Evolutionary conservation across 2,888 invertebrate genomes (phyloP).

Genomic region (Brenthis daphne): DNA sequence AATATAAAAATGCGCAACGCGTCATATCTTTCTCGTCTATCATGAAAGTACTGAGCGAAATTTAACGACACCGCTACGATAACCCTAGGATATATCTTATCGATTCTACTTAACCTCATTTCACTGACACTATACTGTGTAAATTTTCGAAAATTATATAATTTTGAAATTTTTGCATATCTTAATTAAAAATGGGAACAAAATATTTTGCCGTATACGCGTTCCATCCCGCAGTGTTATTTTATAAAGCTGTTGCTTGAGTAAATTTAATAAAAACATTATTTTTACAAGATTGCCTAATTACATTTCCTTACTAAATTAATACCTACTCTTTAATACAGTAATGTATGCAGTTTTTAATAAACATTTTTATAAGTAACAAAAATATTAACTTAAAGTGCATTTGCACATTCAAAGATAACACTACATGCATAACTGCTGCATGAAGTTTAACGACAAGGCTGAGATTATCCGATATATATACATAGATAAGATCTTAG

Average conservation of each 20-base stretch:
- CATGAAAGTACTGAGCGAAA: conserved; percentile 17
- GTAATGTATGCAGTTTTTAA: conserved; percentile 8
- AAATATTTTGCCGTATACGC: no score
- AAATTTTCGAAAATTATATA: background rate
- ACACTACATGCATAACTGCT: background rate
- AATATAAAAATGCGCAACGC: conserved; percentile 16
- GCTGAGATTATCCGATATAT: background rate
- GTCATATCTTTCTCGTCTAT: conserved; percentile 13
- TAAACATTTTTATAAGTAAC: conserved; percentile 11
- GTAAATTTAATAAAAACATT: no score
- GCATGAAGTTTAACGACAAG: conserved; percentile 7
- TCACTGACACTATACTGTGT: conserved; percentile 6
- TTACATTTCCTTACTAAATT: no score
- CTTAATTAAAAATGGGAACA: no score
- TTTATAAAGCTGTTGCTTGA: no score
- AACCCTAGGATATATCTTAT: conserved; percentile 16
- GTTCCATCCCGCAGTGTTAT: no score
- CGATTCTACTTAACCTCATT: conserved; percentile 12
- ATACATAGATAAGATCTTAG: conserved; percentile 10
- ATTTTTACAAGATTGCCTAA: no score
- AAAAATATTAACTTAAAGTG: conserved; percentile 16
- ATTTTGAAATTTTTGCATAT: background rate
- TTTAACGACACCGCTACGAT: conserved; percentile 27
- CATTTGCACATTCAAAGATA: conserved; percentile 17
- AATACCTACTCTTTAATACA: no score